Evolutionary conservation across 92 coral and sea anemone species (phyloP).

Genomic region (Zoanthus solanderi): DNA sequence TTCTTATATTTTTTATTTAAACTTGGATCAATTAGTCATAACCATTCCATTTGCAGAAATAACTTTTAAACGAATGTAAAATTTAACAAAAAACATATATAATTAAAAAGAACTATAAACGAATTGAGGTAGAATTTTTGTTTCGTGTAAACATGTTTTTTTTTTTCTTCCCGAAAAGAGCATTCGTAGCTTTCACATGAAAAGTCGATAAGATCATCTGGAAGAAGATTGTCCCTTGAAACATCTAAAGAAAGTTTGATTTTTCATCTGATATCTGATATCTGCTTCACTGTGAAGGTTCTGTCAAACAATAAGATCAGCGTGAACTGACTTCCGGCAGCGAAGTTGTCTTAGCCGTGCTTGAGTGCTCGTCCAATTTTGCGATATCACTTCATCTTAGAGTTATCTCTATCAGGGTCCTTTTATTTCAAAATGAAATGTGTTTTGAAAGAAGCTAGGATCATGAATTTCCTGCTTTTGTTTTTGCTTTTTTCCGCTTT

Average conservation of each 20-base stretch:
- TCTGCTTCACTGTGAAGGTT: conserved; percentile 77
- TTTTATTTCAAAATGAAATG: conserved; percentile 71
- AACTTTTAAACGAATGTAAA: too few species aligned
- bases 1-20: too few species aligned
- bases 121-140: neutral
- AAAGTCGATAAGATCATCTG: conserved; percentile 34
- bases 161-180: conserved; percentile 33
- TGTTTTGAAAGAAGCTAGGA: conserved; percentile 60
- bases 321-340: conserved; percentile 70
- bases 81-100: too few species aligned
- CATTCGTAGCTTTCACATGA: conserved; percentile 48
- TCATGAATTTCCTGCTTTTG: conserved; percentile 70
- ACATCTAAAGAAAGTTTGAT: conserved; percentile 53
- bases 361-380: conserved; percentile 48
- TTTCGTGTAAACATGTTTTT: conserved; percentile 21
- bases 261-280: conserved; percentile 75
- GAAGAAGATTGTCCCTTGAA: conserved; percentile 42
- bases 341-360: conserved; percentile 39
- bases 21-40: too few species aligned
- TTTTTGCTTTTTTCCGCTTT: conserved; percentile 48
- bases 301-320: conserved; percentile 78
- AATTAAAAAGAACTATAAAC: neutral
- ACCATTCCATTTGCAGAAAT: too few species aligned
- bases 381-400: conserved; percentile 61
- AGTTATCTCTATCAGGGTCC: conserved; percentile 51